Conservation (phyloP, 1,140 invertebrate genomes). For the Drosophila erecta region DNA sequence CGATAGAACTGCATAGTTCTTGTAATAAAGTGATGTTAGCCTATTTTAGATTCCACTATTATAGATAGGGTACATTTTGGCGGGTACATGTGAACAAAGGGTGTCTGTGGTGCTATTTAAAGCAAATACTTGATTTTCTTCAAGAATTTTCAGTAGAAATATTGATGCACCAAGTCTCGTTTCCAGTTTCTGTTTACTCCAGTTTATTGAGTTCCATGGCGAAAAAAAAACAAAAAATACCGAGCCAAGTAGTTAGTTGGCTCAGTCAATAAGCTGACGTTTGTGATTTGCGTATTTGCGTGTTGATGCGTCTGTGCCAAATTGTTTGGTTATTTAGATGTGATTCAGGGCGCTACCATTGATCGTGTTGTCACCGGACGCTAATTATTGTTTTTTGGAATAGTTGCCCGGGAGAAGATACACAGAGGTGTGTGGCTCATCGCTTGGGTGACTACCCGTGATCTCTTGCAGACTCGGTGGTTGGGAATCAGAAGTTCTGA, state of each 20-base stretch:
- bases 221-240: background rate
- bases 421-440: slow-evolving; percentile 10
- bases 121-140: too few species aligned
- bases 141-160: too few species aligned
- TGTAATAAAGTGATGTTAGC: too few species aligned
- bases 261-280: slow-evolving; percentile 24
- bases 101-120: too few species aligned
- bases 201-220: slow-evolving; percentile 21
- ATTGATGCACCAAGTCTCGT: background rate
- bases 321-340: slow-evolving; percentile 32
- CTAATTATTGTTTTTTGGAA: slow-evolving; percentile 22
- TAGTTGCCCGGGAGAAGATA: background rate
- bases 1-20: too few species aligned
- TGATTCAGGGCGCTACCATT: slow-evolving; percentile 20
- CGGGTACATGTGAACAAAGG: too few species aligned
- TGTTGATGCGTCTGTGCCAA: slow-evolving; percentile 25
- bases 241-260: slow-evolving; percentile 6
- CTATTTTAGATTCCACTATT: too few species aligned
- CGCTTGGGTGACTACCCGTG: background rate
- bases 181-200: slow-evolving; percentile 5
- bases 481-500: background rate
- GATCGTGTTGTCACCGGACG: slow-evolving; percentile 22
- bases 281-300: slow-evolving; percentile 38
- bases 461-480: background rate
- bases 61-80: too few species aligned